These are phyloP conservation scores for Pterocles burchelli DNA, from an alignment of 2,113 vertebrate genomes.

Conservation along the genomic window DNA sequence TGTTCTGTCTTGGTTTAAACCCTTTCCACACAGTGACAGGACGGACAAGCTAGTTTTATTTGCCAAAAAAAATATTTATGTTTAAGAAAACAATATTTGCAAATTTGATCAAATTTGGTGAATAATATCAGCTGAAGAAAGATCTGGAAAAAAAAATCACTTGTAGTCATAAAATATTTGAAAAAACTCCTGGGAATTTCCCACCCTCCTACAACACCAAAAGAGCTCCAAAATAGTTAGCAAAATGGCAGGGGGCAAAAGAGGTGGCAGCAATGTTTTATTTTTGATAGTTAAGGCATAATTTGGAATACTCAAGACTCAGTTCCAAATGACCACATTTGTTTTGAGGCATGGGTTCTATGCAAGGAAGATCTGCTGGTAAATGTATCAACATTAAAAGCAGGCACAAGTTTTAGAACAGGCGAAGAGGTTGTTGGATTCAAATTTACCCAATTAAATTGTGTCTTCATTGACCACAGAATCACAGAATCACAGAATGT, in stretches of 20 bases:
- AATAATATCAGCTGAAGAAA: not conserved
- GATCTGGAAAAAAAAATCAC: rapidly evolving
- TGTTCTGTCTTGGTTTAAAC: not conserved
- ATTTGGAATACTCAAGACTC: not conserved
- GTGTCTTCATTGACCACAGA: not conserved
- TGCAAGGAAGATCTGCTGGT: not conserved
- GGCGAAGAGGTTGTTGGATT: not conserved
- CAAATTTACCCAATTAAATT: not conserved
- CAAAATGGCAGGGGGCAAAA: not conserved
- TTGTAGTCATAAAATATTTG: not conserved
- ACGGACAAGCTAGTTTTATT: not conserved
- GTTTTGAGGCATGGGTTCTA: not conserved
- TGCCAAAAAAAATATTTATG: not conserved
- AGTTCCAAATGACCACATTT: not conserved
- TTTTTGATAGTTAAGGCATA: not conserved
- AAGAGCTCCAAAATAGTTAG: not conserved
- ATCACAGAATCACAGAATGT: too few species aligned
- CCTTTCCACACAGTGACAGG: not conserved
- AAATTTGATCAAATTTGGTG: not conserved
- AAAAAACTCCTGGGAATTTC: not conserved
- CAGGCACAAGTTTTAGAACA: not conserved
- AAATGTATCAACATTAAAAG: not conserved
- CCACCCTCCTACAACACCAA: not conserved
- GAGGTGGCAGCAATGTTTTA: not conserved
- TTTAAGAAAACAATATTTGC: not conserved